These are phyloP conservation scores for Pachyrhynchus sulphureomaculatus DNA, from an alignment of 1,140 invertebrate genomes.

Conservation along the genomic window DNA sequence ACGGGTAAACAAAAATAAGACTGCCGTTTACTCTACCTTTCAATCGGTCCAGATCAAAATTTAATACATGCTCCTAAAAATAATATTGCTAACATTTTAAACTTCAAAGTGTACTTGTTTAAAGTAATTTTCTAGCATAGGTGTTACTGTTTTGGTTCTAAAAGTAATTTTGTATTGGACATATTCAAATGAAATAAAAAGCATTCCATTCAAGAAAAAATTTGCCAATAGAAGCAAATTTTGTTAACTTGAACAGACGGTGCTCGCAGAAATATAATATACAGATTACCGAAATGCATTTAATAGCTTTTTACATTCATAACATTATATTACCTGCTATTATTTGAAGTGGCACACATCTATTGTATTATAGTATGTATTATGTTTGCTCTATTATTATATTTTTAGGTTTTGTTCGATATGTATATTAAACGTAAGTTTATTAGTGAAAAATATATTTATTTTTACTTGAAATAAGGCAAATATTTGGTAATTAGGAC, in stretches of 20 bases:
- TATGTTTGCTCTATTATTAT: slow-evolving; percentile 4
- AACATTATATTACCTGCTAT: too few relatives aligned
- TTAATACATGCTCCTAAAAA: too few relatives aligned
- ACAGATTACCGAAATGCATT: neutral
- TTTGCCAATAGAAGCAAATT: neutral
- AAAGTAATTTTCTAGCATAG: neutral
- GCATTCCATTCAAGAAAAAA: too few relatives aligned
- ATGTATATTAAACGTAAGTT: neutral
- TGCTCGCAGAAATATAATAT: neutral
- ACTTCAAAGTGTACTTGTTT: neutral
- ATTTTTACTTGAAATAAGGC: neutral
- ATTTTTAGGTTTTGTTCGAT: slow-evolving; percentile 7
- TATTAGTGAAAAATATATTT: neutral
- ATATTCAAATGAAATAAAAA: neutral
- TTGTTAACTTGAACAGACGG: neutral
- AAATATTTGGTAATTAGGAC: neutral
- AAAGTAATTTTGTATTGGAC: neutral
- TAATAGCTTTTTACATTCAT: too few relatives aligned
- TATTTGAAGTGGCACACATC: neutral
- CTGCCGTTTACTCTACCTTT: too few relatives aligned
- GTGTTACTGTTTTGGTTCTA: neutral
- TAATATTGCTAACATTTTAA: slow-evolving; percentile 16
- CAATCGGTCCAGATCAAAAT: too few relatives aligned
- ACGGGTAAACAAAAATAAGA: too few relatives aligned
- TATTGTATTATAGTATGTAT: slow-evolving; percentile 13